Evolutionary conservation across 37 sponge, comb jelly and placozoan genomes (phyloP), one percentile per base, ranked within the genome.

Genomic region (Spongilla lacustris): DNA sequence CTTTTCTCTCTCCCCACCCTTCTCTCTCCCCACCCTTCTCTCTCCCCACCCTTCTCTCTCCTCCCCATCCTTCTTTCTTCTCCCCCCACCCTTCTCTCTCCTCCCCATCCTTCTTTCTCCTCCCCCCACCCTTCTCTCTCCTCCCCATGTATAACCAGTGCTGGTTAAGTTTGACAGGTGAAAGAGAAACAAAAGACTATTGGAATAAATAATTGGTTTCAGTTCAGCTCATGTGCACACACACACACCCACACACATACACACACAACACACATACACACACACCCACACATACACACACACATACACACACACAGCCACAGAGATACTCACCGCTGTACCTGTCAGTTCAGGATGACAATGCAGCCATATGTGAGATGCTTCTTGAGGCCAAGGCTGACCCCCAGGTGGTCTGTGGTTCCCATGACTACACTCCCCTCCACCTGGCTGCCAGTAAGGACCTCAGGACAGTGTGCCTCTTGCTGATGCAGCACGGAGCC

Each of bases 381-480:
- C 80, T 94, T 25, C 72, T 94, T 68, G 82, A 81, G 48, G 76
- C 74, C 9, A 76, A 86, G 24, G 95, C 95, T 50, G 77, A 91
- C 79, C 86, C 86, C 4, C 69, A 72, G 26, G 32, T 85, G 17
- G 73, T 71, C 37, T 89, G 89, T n/a, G 85, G 85, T 0, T n/a
- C 79, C 14, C 88, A 85, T 74, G 48, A 81, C 22, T 77, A 88
- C 31, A 83, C 89, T 2, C 92, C 95, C 10, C 86, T 94, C 0
- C 95, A 94, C 68, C 66, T 91, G 8, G 95, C 95, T n/a, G 91
- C 92, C 22, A 86, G 19, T 31, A 91, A 87, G 38, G 71, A 35
- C 25, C 30, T 71, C 46, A 81, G 27, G 74, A 41, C 50, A 48
- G 75, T 94, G 36, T 87, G 78, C 25, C 48, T 69, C 66, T 50